Percentiles rank a stretch among this genome's conserved stretches.
phyloP scores from a whole-genome alignment of 2,888 invertebrate species.

The Agonopterix alstromeriana region DNA sequence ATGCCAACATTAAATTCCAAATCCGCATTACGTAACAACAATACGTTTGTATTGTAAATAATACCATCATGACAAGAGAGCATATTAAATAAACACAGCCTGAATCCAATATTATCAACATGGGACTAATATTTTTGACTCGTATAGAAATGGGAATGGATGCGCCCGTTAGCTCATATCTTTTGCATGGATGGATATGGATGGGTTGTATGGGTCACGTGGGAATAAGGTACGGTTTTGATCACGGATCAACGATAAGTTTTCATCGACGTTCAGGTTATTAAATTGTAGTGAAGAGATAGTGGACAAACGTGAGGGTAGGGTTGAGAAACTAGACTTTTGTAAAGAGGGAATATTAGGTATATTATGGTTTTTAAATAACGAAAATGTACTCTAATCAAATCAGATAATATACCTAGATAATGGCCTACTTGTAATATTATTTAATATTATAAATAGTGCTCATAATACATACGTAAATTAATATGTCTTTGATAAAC shows the following conservation, averaged over 20 bases:
- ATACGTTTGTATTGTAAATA: constrained; percentile 4
- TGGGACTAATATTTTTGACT: constrained; percentile 25
- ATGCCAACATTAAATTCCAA: too few species aligned
- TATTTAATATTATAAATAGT: too few species aligned
- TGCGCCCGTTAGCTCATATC: constrained; percentile 29
- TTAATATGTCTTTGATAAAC: too few species aligned
- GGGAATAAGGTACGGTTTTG: constrained; percentile 17
- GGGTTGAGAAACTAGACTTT: too few species aligned
- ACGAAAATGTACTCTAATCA: too few species aligned
- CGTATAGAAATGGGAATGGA: constrained; percentile 23
- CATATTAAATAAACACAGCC: constrained; percentile 11
- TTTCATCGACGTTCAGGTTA: not conserved
- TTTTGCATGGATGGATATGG: constrained; percentile 37
- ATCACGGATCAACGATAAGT: constrained; percentile 4
- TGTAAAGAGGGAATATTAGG: too few species aligned
- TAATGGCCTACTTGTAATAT: too few species aligned
- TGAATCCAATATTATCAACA: constrained; percentile 13
- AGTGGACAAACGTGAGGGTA: too few species aligned
- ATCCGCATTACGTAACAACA: not conserved
- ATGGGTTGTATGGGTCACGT: constrained; percentile 25
- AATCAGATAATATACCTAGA: too few species aligned
- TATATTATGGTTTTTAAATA: too few species aligned
- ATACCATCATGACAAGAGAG: not conserved
- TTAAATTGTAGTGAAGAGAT: too few species aligned
- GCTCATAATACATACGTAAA: too few species aligned